Evolutionary conservation across 2,113 vertebrate species (phyloP), one percentile per base, ranked within the genome.

Genomic region (Rhea pennata): DNA sequence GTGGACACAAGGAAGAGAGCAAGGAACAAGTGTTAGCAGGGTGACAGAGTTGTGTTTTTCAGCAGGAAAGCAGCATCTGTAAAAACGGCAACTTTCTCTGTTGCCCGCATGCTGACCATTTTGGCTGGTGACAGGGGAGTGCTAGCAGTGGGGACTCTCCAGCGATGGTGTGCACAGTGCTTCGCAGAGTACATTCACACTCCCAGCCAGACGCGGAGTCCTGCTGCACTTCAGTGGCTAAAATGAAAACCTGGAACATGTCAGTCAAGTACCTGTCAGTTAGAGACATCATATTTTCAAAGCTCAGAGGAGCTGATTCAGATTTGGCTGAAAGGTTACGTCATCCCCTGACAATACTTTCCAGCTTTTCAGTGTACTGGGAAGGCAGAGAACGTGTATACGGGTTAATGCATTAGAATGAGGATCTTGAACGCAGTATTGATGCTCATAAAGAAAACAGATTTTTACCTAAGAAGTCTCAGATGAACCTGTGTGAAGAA

Each of bases 81-180:
- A 26, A 24, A 54, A n/a, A 22, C 1, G 6, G 58, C 39, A 10
- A 7, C 12, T 0, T 29, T 7, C 12, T 0, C 29, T 4, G 21
- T 20, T 51, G 56, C 19, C 54, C 9, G 1, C 4, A 1, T 1
- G 3, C 33, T 24, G 53, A 7, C 56, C 17, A 3, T 12, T n/a
- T 19, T 10, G 51, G 24, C 23, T 42, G 48, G 48, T n/a, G 67
- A 20, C 15, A 5, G 11, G 12, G 23, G 40, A 42, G 24, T 27
- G 51, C n/a, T 20, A 2, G 36, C n/a, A 24, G 6, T 15, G 15
- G 40, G 50, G 33, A 6, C 20, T 21, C 20, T 21, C 7, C 4
- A 12, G 66, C 54, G 40, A 31, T 5, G 7, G 16, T 6, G 48
- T 31, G 39, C 6, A 3, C n/a, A 12, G 26, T 9, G 44, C 66